Evolutionary conservation across 2,113 vertebrate species (phyloP).

Genomic region (Eublepharis macularius): DNA sequence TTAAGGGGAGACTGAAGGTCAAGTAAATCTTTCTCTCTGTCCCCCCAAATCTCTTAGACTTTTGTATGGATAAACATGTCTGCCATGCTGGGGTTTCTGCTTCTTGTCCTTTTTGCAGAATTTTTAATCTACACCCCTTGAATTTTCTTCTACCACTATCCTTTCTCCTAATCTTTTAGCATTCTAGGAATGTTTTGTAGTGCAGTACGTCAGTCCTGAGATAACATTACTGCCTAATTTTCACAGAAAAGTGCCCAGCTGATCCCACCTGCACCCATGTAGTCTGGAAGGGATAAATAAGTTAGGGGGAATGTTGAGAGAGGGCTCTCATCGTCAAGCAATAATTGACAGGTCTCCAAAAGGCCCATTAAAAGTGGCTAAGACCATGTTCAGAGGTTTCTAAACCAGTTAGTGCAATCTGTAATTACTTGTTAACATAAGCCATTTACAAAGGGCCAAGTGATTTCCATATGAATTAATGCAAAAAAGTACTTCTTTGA

Average conservation of each 20-base stretch:
- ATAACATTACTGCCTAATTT: background rate
- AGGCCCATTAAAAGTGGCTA: background rate
- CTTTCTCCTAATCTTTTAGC: too few species aligned
- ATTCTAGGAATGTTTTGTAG: background rate
- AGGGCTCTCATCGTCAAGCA: background rate
- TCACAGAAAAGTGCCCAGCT: constrained; percentile 1
- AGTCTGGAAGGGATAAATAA: background rate
- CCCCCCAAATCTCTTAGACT: too few species aligned
- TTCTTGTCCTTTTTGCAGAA: background rate
- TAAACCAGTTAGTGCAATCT: constrained; percentile 22
- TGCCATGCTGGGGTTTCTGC: background rate
- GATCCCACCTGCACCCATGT: background rate
- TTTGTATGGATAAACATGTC: background rate
- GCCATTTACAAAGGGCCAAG: constrained; percentile 29
- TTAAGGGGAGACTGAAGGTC: background rate
- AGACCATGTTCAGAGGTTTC: background rate
- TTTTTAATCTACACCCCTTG: background rate
- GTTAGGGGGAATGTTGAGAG: background rate
- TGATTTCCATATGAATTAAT: constrained; percentile 52
- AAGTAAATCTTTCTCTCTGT: background rate
- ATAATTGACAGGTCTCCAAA: constrained; percentile 31
- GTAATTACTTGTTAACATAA: constrained; percentile 47
- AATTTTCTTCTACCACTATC: constrained; percentile 1
- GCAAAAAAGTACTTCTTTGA: constrained; percentile 34
- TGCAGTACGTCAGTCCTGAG: background rate